These are phyloP conservation scores for Syngnathus rostellatus DNA, from an alignment of 2,797 vertebrate genomes.

Conservation along the genomic window DNA sequence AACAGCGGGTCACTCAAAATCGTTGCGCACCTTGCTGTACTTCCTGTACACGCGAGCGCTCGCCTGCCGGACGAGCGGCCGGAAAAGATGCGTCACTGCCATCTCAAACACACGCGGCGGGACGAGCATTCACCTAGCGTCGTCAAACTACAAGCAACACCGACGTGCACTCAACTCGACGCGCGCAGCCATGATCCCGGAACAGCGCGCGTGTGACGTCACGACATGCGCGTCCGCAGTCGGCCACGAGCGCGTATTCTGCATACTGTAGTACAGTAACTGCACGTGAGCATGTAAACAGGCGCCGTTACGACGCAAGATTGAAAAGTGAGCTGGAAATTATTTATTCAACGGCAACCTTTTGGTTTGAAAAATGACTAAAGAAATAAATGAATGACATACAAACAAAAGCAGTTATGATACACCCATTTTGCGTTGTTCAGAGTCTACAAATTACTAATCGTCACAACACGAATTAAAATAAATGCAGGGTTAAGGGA, in stretches of 20 bases:
- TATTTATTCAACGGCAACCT: not conserved
- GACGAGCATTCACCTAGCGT: slow-evolving; percentile 10
- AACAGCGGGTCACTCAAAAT: not conserved
- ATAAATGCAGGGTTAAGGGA: not conserved
- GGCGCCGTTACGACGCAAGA: not conserved
- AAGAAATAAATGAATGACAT: not conserved
- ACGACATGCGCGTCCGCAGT: slow-evolving; percentile 33
- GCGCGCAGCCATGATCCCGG: slow-evolving; percentile 68
- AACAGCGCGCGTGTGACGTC: slow-evolving; percentile 36
- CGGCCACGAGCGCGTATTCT: slow-evolving; percentile 16
- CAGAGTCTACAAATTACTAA: not conserved
- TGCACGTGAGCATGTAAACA: not conserved
- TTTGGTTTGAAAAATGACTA: not conserved
- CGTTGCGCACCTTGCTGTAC: slow-evolving; percentile 65
- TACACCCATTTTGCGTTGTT: not conserved
- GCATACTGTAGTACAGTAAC: not conserved
- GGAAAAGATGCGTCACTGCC: slow-evolving; percentile 38
- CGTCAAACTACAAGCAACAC: slow-evolving; percentile 10
- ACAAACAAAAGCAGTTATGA: not conserved
- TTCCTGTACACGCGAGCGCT: slow-evolving; percentile 37
- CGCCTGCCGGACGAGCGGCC: slow-evolving; percentile 23
- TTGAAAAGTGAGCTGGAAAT: not conserved
- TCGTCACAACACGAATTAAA: not conserved
- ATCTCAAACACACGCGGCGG: slow-evolving; percentile 33
- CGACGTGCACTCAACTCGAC: not conserved